These are phyloP conservation scores for Steinernema feltiae DNA, from an alignment of 1,140 invertebrate species.

Conservation along the genomic window DNA sequence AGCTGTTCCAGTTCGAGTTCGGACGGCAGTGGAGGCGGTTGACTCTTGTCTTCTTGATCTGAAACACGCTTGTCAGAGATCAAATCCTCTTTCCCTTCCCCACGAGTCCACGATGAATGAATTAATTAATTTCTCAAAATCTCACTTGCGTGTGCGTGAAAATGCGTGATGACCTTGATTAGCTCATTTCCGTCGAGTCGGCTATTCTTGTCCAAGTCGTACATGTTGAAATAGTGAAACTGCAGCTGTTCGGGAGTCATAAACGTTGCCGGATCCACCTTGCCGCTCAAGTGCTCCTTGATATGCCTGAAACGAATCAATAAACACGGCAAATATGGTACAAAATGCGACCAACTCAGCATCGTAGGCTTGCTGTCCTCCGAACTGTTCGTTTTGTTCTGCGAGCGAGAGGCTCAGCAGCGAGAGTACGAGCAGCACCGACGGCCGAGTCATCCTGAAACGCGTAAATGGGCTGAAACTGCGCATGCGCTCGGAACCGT, in stretches of 20 bases:
- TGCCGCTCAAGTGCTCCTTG: constrained; percentile 62
- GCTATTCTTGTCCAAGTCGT: constrained; percentile 56
- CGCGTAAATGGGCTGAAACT: background rate
- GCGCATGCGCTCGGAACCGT: background rate
- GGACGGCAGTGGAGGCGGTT: constrained; percentile 48
- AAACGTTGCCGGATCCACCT: constrained; percentile 53
- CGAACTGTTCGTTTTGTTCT: constrained; percentile 39
- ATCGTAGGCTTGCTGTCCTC: constrained; percentile 54
- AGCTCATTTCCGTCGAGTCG: constrained; percentile 48
- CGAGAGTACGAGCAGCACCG: background rate
- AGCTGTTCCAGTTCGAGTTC: constrained; percentile 61
- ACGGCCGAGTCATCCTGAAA: background rate
- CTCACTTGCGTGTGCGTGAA: constrained; percentile 45
- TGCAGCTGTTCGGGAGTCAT: constrained; percentile 62
- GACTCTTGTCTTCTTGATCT: background rate
- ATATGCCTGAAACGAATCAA: constrained; percentile 59
- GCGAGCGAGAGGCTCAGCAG: background rate
- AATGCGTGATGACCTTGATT: constrained; percentile 57
- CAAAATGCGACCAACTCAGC: constrained; percentile 44
- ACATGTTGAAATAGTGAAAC: constrained; percentile 63
- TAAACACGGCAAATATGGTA: constrained; percentile 7
- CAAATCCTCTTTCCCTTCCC: no score
- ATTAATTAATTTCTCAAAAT: constrained; percentile 2
- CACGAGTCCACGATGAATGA: no score
- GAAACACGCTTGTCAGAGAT: constrained; percentile 15